phyloP scores from a whole-genome alignment of 1,140 invertebrate genomes.

The Helicoverpa zea region DNA sequence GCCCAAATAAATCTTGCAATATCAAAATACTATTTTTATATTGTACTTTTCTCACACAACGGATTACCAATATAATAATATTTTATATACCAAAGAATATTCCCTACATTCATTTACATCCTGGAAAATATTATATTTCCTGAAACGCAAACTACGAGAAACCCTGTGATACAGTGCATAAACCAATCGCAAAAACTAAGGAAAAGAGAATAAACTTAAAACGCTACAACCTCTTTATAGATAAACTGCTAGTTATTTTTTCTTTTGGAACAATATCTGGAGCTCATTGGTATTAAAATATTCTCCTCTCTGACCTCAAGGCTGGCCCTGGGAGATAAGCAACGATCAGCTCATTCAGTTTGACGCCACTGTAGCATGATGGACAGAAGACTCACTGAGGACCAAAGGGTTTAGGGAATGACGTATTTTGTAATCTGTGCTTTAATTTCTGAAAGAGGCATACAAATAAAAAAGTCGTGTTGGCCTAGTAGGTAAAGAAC shows the following conservation, averaged over 20 bases:
- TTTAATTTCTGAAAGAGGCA: too few species aligned
- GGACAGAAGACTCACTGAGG: not conserved
- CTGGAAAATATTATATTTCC: too few species aligned
- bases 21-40: too few species aligned
- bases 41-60: too few species aligned
- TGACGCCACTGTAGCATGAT: not conserved
- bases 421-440: too few species aligned
- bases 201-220: not conserved
- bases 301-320: slow-evolving; percentile 17
- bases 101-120: too few species aligned
- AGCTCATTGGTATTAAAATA: slow-evolving; percentile 38
- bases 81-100: too few species aligned
- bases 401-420: not conserved
- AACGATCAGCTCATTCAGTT: slow-evolving; percentile 14
- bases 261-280: not conserved
- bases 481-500: too few species aligned
- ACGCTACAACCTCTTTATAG: not conserved
- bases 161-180: too few species aligned
- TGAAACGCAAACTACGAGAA: not conserved
- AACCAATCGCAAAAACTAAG: not conserved
- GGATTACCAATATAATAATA: too few species aligned
- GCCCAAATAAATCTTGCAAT: too few species aligned
- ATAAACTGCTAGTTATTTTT: slow-evolving; percentile 10
- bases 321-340: slow-evolving; percentile 6
- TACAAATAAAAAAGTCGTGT: too few species aligned